Evolutionary conservation across 2,113 vertebrate genomes (phyloP), one percentile per base, ranked within the genome.

Genomic region (Pseudorasbora parva): DNA sequence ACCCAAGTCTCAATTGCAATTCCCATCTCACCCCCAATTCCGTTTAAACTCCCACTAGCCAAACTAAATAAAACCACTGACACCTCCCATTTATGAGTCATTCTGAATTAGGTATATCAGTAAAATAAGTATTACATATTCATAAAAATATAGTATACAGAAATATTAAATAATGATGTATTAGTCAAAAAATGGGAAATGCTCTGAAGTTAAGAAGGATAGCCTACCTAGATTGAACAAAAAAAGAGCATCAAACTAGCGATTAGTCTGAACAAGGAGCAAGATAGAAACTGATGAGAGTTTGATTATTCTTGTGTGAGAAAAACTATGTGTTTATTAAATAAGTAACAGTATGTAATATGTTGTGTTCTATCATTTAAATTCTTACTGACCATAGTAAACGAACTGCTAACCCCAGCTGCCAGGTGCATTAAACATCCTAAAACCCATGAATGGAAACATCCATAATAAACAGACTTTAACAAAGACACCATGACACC

Each of bases 401-500:
- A 37, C 64, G n/a, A 41, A 60, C 59, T 6, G 23, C 21, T 73
- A 49, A 49, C 4, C 72, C 72, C 25, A 75, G 47, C 47, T 30
- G 25, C 54, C 25, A 75, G 47, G 25, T 33, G 47, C 51, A 57
- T n/a, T 76, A 37, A 57, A 57, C 3, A 56, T 57, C 51, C 5
- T 57, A 57, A 37, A 57, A 57, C 37, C 11, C 5, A n/a, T 7
- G 10, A 43, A 43, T 71, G 45, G 23, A 37, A 37, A 37, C 25
- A 17, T 15, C 45, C 68, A 72, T 72, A 59, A 78, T 25, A 78
- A 60, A 23, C 41, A 25, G 19, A 77, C 21, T 78, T 59, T 5
- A 43, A 59, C 21, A 76, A 76, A 33, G 21, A 41, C 27, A 59
- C 33, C 54, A 78, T 43, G 54, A 23, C 33, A 25, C 10, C 25